A percentile compares a stretch with the other conserved stretches of the same genome.
Evolutionary conservation across 37 sponge, comb jelly and placozoan genomes (phyloP).

Genomic region (Oscarella lobularis): DNA sequence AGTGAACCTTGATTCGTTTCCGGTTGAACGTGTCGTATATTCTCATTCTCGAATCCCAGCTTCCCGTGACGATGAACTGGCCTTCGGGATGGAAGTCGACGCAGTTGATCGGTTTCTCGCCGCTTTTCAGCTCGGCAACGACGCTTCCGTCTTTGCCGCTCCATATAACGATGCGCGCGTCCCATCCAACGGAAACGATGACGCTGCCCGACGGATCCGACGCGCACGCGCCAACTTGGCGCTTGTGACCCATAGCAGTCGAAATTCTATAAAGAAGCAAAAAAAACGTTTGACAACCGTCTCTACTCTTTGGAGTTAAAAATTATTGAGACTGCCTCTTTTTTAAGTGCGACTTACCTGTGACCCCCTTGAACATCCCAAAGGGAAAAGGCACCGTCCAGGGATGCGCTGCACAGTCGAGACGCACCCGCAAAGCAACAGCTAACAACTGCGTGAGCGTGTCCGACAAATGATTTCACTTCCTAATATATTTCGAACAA

Average conservation of each 20-base stretch:
- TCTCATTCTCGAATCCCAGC: constrained; percentile 71
- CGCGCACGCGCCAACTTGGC: constrained; percentile 40
- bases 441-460: constrained; percentile 48
- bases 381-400: constrained; percentile 60
- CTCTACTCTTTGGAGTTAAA: too few species aligned
- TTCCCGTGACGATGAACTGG: constrained; percentile 63
- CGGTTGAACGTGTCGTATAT: constrained; percentile 77
- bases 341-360: constrained; percentile 33
- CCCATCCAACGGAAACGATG: constrained; percentile 61
- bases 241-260: constrained; percentile 51
- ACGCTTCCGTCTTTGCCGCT: constrained; percentile 35
- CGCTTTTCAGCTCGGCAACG: constrained; percentile 6
- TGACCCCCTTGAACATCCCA: constrained; percentile 77
- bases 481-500: too few species aligned
- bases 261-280: constrained; percentile 13
- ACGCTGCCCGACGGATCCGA: constrained; percentile 37
- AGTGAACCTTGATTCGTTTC: constrained; percentile 54
- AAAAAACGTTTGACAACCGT: too few species aligned
- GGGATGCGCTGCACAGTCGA: constrained; percentile 67
- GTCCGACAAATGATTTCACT: constrained; percentile 64
- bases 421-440: constrained; percentile 41
- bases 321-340: too few species aligned
- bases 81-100: constrained; percentile 80
- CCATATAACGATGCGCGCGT: constrained; percentile 58
- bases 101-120: constrained; percentile 64